Evolutionary conservation across 2,888 invertebrate genomes (phyloP), one percentile per base, ranked within the genome.

Genomic region (Sphaerophoria rueppellii): DNA sequence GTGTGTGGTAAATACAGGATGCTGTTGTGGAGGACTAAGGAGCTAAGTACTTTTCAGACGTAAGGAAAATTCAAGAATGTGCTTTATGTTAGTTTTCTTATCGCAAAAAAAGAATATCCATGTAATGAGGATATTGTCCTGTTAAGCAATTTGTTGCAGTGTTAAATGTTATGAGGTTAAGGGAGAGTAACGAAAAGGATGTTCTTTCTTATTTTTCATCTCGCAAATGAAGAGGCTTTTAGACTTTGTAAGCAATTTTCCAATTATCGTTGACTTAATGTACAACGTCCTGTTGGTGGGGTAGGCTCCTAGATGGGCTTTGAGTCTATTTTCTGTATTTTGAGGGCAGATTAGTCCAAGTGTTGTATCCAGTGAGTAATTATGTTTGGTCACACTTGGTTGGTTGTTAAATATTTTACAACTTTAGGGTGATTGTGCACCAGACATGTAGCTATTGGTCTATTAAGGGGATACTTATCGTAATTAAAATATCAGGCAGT

Each of bases 101-200:
- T 40, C 58, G 11, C 32, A 14, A 24, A 40, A 43, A 24, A 14
- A 37, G 50, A 74, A 70, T 74, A 48, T 61, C 43, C 69, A 40
- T 81, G 76, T 85, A 85, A 85, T 85, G 85, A 85, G 76, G 73
- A 67, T 81, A 81, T 81, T 85, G 85, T 81, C 76, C 80, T 52
- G 58, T 32, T 34, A 69, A 67, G 85, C 81, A 85, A 85, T 85
- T 85, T 85, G 76, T 76, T 70, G 80, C 46, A 70, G 60, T 50
- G 70, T 70, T 79, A 52, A 70, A 32, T 32, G 65, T 48, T 16
- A 54, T 54, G 65, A 52, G 35, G 54, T 67, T 67, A 73, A 73
- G 40, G 34, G 35, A 34, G 40, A 40, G 32, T 67, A 52, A 24
- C 24, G 50, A 43, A 52, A 55, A 55, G 46, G 12, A 24, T 70